Base-by-base conservation (phyloP, 1,140 invertebrate genomes). In the Nomia melanderi region DNA sequence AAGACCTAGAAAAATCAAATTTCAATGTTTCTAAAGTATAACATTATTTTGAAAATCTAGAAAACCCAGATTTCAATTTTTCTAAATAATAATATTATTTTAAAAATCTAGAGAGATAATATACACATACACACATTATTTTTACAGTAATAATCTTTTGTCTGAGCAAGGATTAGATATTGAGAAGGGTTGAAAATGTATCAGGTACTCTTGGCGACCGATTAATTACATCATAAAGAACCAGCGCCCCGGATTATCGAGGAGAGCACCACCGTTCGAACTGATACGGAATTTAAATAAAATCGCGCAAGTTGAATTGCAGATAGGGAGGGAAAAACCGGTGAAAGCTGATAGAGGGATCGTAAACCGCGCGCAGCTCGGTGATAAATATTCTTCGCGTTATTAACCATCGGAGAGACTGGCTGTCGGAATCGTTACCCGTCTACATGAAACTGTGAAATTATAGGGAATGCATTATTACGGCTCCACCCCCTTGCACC, bases 241-340 rank as follows among this genome's bases (percentile, higher is more conserved):
- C 60, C 31, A 23, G n/a, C 27, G 31, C 20, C 31, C 20, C 20
- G 53, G 56, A 57, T 57, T 65, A 70, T 39, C 23, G 65, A 41
- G 27, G 33, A 33, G 59, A 39, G 72, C 23, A 1, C 36, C 74
- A 41, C 6, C 25, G 41, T 60, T 39, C 56, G 23, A 69, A 20
- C 14, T 23, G 36, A 12, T 23, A 7, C 50, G 17, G 29, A 27
- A 59, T 60, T 60, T 59, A 71, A 77, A 59, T 62, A 41, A 41
- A 60, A 41, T 29, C 33, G 31, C 31, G 65, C 53, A 70, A 62
- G 57, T 77, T 77, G 74, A 77, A 77, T 77, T 62, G 66, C 56
- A 71, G 54, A 77, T 71, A 14, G 27, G 25, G 57, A 0, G 14
- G 14, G 27, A 44, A 23, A 17, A 41, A 36, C n/a, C 14, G 47